Percentiles rank a stretch among this genome's conserved stretches.
Conservation (phyloP, 2,888 invertebrate genomes). For the Cactoblastis cactorum region DNA sequence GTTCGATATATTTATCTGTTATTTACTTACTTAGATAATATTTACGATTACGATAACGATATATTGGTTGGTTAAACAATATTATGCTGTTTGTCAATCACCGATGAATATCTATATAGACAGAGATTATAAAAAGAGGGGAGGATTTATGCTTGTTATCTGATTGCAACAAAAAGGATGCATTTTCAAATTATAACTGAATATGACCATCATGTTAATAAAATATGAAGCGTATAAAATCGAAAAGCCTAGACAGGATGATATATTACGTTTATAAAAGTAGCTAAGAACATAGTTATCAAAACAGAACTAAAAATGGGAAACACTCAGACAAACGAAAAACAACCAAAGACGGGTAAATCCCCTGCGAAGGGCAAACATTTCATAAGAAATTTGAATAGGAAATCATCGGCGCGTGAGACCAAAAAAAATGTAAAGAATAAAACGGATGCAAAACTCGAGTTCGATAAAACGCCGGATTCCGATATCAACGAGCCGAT, state of each 20-base stretch:
- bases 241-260: too few relatives aligned
- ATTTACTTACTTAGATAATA: not conserved
- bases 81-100: not conserved
- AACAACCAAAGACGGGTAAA: conserved; percentile 72
- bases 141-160: too few relatives aligned
- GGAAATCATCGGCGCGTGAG: conserved; percentile 61
- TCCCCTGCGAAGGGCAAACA: conserved; percentile 79
- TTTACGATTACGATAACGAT: not conserved
- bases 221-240: too few relatives aligned
- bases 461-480: conserved; percentile 70
- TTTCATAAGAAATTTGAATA: conserved; percentile 73
- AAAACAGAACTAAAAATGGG: too few relatives aligned
- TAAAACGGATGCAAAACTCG: conserved; percentile 60
- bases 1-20: not conserved
- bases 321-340: conserved; percentile 74
- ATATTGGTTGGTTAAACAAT: not conserved
- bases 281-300: too few relatives aligned
- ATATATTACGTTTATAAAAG: too few relatives aligned
- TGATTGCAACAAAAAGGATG: too few relatives aligned
- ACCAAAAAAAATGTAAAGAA: conserved; percentile 66
- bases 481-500: conserved; percentile 69
- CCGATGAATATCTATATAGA: too few relatives aligned
- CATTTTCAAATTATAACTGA: too few relatives aligned
- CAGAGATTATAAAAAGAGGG: too few relatives aligned
- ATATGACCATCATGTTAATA: too few relatives aligned